Conservation (phyloP, 2,113 vertebrate species). For the Oxyruncus cristatus region DNA sequence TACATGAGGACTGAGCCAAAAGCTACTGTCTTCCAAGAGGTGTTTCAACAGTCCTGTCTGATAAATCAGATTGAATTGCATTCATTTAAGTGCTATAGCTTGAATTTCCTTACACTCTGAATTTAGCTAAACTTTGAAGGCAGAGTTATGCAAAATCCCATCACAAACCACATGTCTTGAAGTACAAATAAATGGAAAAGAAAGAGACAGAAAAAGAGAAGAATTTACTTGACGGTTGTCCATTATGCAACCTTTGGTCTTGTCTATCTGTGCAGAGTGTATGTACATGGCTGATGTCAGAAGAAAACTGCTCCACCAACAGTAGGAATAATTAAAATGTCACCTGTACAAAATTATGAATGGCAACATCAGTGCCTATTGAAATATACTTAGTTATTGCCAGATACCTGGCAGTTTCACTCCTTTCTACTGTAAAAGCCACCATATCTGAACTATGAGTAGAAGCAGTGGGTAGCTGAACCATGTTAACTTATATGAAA, state of each 20-base stretch:
- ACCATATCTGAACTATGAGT: neutral
- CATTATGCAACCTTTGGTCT: neutral
- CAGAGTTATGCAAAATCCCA: neutral
- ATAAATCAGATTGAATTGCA: constrained; percentile 31
- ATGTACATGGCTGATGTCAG: neutral
- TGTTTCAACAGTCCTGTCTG: constrained; percentile 13
- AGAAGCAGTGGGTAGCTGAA: neutral
- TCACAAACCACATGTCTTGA: neutral
- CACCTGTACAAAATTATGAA: neutral
- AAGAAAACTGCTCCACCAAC: neutral
- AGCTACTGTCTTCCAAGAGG: neutral
- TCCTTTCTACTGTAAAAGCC: neutral
- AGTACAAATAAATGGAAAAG: neutral
- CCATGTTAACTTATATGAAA: neutral
- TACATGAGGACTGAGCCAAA: neutral
- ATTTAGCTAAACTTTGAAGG: neutral
- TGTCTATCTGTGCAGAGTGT: neutral
- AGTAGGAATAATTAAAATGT: neutral
- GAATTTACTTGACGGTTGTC: neutral
- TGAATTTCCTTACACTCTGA: constrained; percentile 7
- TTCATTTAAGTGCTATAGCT: neutral
- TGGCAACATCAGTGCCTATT: neutral
- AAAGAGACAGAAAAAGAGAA: neutral
- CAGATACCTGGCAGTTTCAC: neutral
- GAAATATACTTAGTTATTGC: neutral